Conservation (phyloP, 2,888 invertebrate genomes). For the Allygus modestus region DNA sequence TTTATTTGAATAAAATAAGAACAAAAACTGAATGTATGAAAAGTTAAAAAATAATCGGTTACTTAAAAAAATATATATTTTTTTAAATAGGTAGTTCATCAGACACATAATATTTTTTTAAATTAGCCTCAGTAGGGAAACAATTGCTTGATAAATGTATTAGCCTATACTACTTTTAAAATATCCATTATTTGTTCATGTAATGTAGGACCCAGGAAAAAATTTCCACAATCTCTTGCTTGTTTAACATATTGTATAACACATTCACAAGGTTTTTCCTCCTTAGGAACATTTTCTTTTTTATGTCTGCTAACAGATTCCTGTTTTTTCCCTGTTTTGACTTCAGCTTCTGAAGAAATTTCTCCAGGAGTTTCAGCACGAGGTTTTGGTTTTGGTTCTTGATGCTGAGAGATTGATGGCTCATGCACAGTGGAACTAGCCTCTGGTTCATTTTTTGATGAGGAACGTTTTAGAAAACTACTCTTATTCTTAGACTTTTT, state of each 20-base stretch:
- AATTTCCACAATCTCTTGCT: constrained; percentile 36
- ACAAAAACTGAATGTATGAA: too few relatives aligned
- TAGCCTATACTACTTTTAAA: constrained; percentile 13
- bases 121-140: neutral
- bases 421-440: neutral
- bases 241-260: neutral
- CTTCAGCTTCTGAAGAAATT: neutral
- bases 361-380: neutral
- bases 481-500: too few relatives aligned
- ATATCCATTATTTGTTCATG: constrained; percentile 30
- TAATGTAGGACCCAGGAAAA: constrained; percentile 39
- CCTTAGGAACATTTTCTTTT: neutral
- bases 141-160: neutral
- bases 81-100: too few relatives aligned
- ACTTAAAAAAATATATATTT: too few relatives aligned
- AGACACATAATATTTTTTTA: too few relatives aligned
- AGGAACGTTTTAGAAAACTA: neutral
- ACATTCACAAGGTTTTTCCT: constrained; percentile 15
- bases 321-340: neutral
- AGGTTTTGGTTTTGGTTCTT: neutral
- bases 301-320: neutral
- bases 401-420: neutral
- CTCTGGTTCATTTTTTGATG: neutral
- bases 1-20: too few relatives aligned
- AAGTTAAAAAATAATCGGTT: too few relatives aligned